A percentile compares a stretch with the other conserved stretches of the same genome.
phyloP scores from a whole-genome alignment of 92 coral and sea anemone genomes.

The Pocillopora meandrina region DNA sequence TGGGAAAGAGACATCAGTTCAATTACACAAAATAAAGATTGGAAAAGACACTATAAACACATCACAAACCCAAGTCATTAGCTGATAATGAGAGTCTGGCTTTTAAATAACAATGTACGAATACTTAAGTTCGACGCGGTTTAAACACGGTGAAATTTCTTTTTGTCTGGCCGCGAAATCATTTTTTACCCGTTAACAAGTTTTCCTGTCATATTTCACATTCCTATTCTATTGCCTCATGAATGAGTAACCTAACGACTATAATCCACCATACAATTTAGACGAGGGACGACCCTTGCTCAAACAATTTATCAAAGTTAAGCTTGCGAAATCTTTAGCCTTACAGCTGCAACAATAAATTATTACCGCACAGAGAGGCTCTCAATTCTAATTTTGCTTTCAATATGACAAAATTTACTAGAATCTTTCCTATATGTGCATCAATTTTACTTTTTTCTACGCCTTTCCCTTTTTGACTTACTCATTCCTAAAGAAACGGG shows the following conservation, averaged over 20 bases:
- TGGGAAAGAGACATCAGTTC: too few species aligned
- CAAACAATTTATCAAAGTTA: slow-evolving; percentile 6
- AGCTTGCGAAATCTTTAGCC: neutral
- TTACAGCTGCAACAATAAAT: neutral
- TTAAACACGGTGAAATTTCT: neutral
- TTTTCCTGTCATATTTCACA: neutral
- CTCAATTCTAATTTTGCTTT: neutral
- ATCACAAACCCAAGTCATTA: neutral
- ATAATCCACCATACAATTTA: too few species aligned
- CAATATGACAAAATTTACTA: neutral
- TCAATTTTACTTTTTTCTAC: neutral
- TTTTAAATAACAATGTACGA: neutral
- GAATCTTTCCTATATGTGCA: neutral
- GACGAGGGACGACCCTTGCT: neutral
- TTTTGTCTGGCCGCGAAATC: neutral
- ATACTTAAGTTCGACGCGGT: neutral
- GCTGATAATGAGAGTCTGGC: neutral
- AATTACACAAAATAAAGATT: too few species aligned
- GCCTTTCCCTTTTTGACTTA: neutral
- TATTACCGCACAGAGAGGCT: neutral
- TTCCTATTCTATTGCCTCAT: neutral
- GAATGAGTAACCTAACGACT: too few species aligned
- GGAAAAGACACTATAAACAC: neutral
- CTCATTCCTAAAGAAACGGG: neutral
- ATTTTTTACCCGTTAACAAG: neutral